Conservation (phyloP, 2,888 invertebrate genomes). For the Gastracanthus pulcherrimus region DNA sequence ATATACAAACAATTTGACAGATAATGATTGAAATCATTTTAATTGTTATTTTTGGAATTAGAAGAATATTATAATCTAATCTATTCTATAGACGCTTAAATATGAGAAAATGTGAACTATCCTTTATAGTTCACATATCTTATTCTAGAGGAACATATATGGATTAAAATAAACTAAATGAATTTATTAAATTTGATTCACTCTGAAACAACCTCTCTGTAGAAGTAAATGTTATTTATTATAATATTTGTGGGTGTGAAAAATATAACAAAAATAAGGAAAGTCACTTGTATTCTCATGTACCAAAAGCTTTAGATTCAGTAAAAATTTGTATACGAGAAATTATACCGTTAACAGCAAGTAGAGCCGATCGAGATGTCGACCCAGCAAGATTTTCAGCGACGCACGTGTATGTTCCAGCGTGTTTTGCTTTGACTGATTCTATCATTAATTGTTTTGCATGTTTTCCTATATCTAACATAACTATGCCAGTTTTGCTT, state of each 20-base stretch:
- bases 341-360: conserved; percentile 51
- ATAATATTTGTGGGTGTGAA: no score
- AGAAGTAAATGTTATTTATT: no score
- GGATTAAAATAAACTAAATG: neutral
- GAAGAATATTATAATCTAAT: no score
- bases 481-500: conserved; percentile 60
- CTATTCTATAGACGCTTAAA: no score
- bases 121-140: neutral
- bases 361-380: conserved; percentile 76
- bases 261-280: no score
- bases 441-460: conserved; percentile 80
- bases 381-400: conserved; percentile 81
- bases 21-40: neutral
- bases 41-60: no score
- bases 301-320: no score
- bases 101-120: no score
- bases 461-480: conserved; percentile 72
- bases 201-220: neutral
- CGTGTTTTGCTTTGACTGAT: conserved; percentile 82
- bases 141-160: neutral
- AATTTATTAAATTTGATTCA: neutral
- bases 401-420: conserved; percentile 85
- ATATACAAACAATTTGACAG: neutral
- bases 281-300: no score
- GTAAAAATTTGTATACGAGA: no score